A percentile compares a stretch with the other conserved stretches of the same genome.
phyloP scores from a whole-genome alignment of 2,888 invertebrate species.

The Latrodectus hesperus region DNA sequence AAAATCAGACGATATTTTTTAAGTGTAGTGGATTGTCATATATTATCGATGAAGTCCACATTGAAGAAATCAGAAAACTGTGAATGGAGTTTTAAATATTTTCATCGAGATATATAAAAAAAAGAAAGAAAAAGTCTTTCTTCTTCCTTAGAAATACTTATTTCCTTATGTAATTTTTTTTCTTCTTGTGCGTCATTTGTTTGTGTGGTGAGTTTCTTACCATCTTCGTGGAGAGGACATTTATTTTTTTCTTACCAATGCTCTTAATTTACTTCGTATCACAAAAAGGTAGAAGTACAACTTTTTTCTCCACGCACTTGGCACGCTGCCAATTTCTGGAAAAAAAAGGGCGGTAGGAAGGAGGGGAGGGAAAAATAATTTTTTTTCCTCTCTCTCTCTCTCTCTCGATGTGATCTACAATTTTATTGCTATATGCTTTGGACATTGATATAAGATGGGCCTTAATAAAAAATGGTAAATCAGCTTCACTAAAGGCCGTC shows the following conservation, averaged over 20 bases:
- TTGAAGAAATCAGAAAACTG: too few relatives aligned
- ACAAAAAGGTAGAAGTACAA: slow-evolving; percentile 66
- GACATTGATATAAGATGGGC: slow-evolving; percentile 30
- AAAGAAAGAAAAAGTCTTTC: too few relatives aligned
- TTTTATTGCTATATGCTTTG: slow-evolving; percentile 47
- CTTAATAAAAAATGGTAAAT: slow-evolving; percentile 38
- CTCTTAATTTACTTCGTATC: slow-evolving; percentile 62
- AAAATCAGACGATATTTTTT: too few relatives aligned
- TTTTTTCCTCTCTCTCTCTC: slow-evolving; percentile 11
- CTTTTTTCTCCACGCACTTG: slow-evolving; percentile 65
- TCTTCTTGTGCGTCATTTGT: too few relatives aligned
- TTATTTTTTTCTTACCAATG: slow-evolving; percentile 46
- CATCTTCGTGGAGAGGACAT: too few relatives aligned
- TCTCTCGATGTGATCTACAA: slow-evolving; percentile 64
- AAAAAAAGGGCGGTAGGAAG: background rate
- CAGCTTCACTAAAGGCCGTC: slow-evolving; percentile 15
- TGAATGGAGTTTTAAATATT: too few relatives aligned
- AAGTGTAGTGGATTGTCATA: too few relatives aligned
- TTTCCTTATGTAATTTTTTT: too few relatives aligned
- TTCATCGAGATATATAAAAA: too few relatives aligned
- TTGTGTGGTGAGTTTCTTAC: too few relatives aligned
- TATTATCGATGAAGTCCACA: too few relatives aligned
- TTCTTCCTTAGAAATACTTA: too few relatives aligned
- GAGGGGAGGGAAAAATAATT: slow-evolving; percentile 28
- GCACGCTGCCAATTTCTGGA: slow-evolving; percentile 44